Percentiles rank a stretch among this genome's conserved stretches.
Evolutionary conservation across 1,140 invertebrate genomes (phyloP).

Genomic region (Drosophila pandora): DNA sequence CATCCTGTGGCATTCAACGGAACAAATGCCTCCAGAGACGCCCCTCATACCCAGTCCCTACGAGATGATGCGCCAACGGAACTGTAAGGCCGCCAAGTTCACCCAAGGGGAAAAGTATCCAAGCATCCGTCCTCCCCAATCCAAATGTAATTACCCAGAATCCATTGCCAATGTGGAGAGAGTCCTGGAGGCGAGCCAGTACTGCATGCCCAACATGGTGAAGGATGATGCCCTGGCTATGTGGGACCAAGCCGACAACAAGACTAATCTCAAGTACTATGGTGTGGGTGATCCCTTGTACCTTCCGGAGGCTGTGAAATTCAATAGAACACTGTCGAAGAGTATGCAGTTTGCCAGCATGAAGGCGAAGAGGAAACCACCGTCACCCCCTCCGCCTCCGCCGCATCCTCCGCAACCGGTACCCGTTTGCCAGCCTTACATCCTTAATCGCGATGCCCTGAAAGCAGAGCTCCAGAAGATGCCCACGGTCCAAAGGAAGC

Average conservation of each 20-base stretch:
- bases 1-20: not conserved
- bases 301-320: constrained; percentile 11
- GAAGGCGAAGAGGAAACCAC: not conserved
- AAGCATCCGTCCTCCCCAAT: constrained; percentile 42
- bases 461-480: constrained; percentile 21
- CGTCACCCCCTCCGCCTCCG: no score
- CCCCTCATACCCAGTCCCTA: not conserved
- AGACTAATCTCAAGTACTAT: constrained; percentile 34
- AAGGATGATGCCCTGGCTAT: constrained; percentile 27
- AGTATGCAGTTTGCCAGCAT: constrained; percentile 13
- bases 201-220: not conserved
- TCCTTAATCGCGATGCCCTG: constrained; percentile 44
- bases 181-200: constrained; percentile 21
- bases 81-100: constrained; percentile 41
- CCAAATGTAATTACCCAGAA: constrained; percentile 25
- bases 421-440: not conserved
- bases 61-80: constrained; percentile 33
- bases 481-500: constrained; percentile 31
- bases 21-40: not conserved
- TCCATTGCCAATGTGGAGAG: constrained; percentile 17
- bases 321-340: constrained; percentile 15
- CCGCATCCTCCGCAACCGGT: not conserved
- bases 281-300: constrained; percentile 18
- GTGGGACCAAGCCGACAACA: constrained; percentile 42
- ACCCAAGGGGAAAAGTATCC: constrained; percentile 35